Conservation (phyloP, 2,113 vertebrate genomes). For the Chauna torquata region DNA sequence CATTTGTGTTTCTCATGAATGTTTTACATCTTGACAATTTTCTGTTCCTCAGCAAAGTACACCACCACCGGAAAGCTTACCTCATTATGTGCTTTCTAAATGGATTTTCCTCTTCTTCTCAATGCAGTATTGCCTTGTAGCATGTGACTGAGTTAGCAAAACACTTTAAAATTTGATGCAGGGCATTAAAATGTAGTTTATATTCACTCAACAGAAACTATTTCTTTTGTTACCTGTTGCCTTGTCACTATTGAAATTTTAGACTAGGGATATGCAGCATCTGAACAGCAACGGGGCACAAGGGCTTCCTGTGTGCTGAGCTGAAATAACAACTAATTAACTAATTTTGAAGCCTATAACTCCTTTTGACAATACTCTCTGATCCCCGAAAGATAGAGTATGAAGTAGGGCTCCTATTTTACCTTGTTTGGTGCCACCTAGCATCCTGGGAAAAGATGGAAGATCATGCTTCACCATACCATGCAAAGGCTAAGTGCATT, state of each 20-base stretch:
- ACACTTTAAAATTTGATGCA: background rate
- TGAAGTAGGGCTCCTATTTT: background rate
- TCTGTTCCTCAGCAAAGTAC: conserved; percentile 10
- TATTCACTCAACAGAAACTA: background rate
- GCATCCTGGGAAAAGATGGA: background rate
- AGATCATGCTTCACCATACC: background rate
- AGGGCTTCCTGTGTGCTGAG: background rate
- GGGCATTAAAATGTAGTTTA: background rate
- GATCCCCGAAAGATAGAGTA: background rate
- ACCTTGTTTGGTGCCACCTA: background rate
- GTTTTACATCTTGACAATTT: background rate
- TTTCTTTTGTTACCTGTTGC: background rate
- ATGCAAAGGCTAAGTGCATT: background rate
- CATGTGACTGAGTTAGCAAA: background rate
- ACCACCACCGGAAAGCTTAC: background rate
- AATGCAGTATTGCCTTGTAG: background rate
- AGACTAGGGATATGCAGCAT: background rate
- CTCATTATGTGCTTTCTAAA: conserved; percentile 16
- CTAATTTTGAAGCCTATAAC: background rate
- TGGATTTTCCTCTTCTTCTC: conserved; percentile 1
- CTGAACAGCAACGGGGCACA: background rate
- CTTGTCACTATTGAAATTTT: background rate
- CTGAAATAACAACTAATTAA: background rate
- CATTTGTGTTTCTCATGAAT: background rate
- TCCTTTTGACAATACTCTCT: background rate